These are phyloP conservation scores for Apocrypta bakeri DNA, from an alignment of 1,140 invertebrate species.

Conservation along the genomic window DNA sequence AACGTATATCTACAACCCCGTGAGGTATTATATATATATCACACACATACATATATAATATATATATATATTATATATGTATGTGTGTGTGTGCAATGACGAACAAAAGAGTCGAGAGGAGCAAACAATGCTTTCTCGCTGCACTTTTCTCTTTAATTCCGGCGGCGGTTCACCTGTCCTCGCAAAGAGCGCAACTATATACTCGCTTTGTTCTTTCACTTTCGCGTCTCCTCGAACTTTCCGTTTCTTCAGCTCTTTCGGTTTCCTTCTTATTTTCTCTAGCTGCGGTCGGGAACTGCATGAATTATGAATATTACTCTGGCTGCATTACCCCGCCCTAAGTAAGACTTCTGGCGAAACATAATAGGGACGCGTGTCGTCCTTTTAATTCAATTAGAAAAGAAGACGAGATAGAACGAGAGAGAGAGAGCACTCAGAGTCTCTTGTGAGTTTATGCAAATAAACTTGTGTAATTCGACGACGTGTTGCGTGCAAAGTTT, in stretches of 20 bases:
- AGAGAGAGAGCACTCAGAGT: not conserved
- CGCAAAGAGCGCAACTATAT: not conserved
- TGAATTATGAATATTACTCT: conserved; percentile 58
- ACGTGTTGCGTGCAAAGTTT: not conserved
- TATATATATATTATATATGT: too few relatives aligned
- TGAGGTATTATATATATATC: too few relatives aligned
- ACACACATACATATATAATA: too few relatives aligned
- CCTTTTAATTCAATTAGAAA: conserved; percentile 45
- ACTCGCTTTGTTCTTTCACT: conserved; percentile 2
- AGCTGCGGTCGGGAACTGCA: conserved; percentile 34
- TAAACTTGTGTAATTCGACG: conserved; percentile 20
- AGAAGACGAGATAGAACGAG: not conserved
- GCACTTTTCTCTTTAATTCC: not conserved
- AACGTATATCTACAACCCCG: too few relatives aligned
- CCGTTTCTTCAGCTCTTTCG: not conserved
- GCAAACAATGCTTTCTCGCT: not conserved
- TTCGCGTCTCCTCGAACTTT: conserved; percentile 17
- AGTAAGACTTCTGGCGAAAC: conserved; percentile 15
- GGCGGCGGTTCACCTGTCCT: not conserved
- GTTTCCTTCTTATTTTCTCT: conserved; percentile 40
- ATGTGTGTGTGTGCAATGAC: not conserved
- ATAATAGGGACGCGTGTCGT: conserved; percentile 39
- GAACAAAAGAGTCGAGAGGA: not conserved
- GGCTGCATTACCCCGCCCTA: conserved; percentile 37
- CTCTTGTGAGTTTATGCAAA: conserved; percentile 32